phyloP scores from a whole-genome alignment of 2,888 invertebrate genomes.

The Cinara cedri region DNA sequence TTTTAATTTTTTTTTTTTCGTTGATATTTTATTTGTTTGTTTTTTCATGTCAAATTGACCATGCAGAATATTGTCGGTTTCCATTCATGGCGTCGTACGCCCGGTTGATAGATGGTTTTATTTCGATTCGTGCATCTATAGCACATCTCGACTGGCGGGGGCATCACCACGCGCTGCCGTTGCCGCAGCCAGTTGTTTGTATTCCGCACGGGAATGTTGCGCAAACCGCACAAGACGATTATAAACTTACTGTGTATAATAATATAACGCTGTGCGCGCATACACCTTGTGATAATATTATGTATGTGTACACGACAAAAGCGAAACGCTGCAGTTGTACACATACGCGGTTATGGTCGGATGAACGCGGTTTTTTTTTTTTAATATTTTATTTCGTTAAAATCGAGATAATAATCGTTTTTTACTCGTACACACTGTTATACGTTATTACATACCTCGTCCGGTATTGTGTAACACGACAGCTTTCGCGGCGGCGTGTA shows the following conservation, averaged over 20 bases:
- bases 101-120: constrained; percentile 43
- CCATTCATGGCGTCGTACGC: constrained; percentile 18
- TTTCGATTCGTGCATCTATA: constrained; percentile 28
- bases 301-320: no score
- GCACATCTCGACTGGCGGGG: constrained; percentile 9
- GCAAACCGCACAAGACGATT: constrained; percentile 43
- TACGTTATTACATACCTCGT: no score
- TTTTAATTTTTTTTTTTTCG: constrained; percentile 7
- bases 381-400: no score
- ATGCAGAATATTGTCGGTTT: constrained; percentile 39
- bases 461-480: no score
- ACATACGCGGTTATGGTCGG: not conserved
- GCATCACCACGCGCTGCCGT: not conserved
- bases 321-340: no score
- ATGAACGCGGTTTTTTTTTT: no score
- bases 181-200: constrained; percentile 1
- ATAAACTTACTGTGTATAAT: constrained; percentile 17
- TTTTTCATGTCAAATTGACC: constrained; percentile 39
- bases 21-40: constrained; percentile 12
- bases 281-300: no score
- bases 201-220: constrained; percentile 15
- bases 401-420: no score
- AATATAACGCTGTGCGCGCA: not conserved
- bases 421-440: no score
- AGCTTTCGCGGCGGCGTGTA: no score